Evolutionary conservation across 2,888 invertebrate species (phyloP).

Genomic region (Colletes collaris): DNA sequence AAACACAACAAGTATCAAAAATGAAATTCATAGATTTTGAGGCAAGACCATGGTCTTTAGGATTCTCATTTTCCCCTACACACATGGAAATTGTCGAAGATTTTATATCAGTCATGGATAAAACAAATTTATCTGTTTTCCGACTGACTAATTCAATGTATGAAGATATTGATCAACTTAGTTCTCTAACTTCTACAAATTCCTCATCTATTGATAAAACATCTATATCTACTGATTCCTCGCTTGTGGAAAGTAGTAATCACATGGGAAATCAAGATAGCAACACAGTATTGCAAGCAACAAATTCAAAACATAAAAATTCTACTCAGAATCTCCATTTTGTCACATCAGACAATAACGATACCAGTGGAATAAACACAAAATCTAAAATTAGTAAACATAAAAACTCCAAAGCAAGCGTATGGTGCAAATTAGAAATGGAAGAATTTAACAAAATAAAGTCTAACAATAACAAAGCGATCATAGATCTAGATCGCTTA

Average conservation of each 20-base stretch:
- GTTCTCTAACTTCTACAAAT: constrained; percentile 76
- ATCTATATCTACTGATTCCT: constrained; percentile 74
- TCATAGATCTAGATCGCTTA: constrained; percentile 78
- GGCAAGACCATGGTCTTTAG: constrained; percentile 87
- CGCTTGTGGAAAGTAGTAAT: constrained; percentile 65
- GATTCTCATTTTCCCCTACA: constrained; percentile 86
- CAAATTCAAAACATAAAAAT: constrained; percentile 46
- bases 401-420: constrained; percentile 66
- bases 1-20: constrained; percentile 88
- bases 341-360: constrained; percentile 51
- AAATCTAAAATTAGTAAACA: constrained; percentile 62
- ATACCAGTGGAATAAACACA: constrained; percentile 21
- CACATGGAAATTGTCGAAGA: constrained; percentile 88
- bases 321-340: constrained; percentile 46
- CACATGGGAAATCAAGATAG: constrained; percentile 51
- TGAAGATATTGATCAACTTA: constrained; percentile 79
- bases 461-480: constrained; percentile 59
- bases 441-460: constrained; percentile 54
- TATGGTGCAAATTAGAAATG: constrained; percentile 61
- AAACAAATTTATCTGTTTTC: constrained; percentile 86
- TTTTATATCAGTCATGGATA: constrained; percentile 87
- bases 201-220: constrained; percentile 78
- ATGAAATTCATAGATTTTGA: constrained; percentile 89
- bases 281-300: constrained; percentile 30
- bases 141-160: constrained; percentile 79